Percentiles rank a stretch among this genome's conserved stretches.
Evolutionary conservation across 2,888 invertebrate species (phyloP).

Genomic region (Eilema caniola): DNA sequence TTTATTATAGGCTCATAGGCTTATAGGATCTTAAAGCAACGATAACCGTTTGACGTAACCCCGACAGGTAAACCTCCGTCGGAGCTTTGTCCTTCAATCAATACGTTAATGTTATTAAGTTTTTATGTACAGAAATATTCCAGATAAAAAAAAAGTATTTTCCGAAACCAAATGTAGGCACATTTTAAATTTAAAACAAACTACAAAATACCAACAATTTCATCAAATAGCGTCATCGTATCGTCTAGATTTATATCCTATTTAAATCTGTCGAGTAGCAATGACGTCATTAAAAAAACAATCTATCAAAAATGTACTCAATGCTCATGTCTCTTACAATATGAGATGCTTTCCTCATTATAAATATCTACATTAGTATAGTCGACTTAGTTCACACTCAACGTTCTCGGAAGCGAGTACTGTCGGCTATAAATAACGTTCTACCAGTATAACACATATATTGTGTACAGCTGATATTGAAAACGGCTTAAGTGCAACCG

Average conservation of each 20-base stretch:
- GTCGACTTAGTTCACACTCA: constrained; percentile 31
- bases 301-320: background rate
- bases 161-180: background rate
- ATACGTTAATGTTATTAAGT: too few species aligned
- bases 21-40: too few species aligned
- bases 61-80: too few species aligned
- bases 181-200: background rate
- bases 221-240: background rate
- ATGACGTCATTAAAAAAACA: background rate
- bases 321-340: background rate
- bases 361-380: constrained; percentile 7
- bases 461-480: constrained; percentile 54
- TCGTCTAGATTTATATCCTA: background rate
- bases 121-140: too few species aligned
- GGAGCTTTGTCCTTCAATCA: too few species aligned
- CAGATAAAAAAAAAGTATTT: too few species aligned
- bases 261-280: background rate
- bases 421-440: constrained; percentile 51
- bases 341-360: background rate
- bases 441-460: constrained; percentile 47
- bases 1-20: too few species aligned
- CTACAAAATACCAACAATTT: background rate
- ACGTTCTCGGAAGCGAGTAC: constrained; percentile 51
- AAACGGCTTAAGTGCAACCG: constrained; percentile 44
- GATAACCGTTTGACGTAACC: too few species aligned